phyloP scores from a whole-genome alignment of 2,113 vertebrate species.

The Tachuris rubrigastra region DNA sequence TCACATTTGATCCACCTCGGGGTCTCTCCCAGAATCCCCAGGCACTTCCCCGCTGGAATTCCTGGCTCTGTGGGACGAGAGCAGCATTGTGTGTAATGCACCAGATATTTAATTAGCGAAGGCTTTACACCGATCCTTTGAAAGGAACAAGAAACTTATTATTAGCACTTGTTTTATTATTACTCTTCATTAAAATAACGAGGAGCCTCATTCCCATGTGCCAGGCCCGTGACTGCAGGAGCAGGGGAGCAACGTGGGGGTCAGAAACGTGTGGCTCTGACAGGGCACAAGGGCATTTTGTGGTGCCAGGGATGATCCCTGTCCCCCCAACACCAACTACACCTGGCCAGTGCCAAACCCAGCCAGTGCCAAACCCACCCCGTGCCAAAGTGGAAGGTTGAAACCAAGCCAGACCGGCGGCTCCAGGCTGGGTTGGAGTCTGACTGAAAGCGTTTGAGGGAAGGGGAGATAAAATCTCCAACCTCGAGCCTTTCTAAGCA shows the following conservation, averaged over 20 bases:
- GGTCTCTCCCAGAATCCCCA: not conserved
- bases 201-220: not conserved
- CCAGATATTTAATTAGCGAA: not conserved
- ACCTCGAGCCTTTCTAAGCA: not conserved
- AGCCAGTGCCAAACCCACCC: not conserved
- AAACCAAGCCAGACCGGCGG: not conserved
- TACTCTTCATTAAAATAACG: not conserved
- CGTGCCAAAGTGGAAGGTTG: not conserved
- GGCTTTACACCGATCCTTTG: not conserved
- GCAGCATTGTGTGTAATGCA: not conserved
- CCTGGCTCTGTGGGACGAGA: not conserved
- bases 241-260: not conserved
- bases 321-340: not conserved
- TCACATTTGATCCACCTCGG: too few species aligned
- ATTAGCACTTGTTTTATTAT: constrained; percentile 19
- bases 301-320: accelerated
- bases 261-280: not conserved
- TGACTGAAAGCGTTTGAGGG: not conserved
- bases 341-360: not conserved
- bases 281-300: accelerated
- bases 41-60: not conserved
- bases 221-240: not conserved
- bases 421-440: not conserved
- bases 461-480: constrained; percentile 32
- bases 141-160: not conserved